A percentile compares a stretch with the other conserved stretches of the same genome.
These are phyloP conservation scores for Synaphobranchus kaupii DNA, from an alignment of 2,797 vertebrate species.

Conservation along the genomic window DNA sequence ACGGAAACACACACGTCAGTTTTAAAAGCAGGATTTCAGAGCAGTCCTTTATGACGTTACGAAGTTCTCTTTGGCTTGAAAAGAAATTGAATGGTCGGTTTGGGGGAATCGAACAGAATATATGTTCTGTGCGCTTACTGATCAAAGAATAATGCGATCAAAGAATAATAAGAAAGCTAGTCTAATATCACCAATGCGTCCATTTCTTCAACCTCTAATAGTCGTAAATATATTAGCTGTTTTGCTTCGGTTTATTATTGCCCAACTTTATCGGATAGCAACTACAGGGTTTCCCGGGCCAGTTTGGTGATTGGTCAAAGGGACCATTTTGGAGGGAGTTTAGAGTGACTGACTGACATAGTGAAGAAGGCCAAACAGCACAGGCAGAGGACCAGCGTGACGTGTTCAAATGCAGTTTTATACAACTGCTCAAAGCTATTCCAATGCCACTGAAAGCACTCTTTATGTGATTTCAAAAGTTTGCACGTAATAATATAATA, in stretches of 20 bases:
- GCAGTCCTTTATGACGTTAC: neutral
- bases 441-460: neutral
- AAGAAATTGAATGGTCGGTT: neutral
- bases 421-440: neutral
- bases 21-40: neutral
- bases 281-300: neutral
- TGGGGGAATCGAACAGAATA: neutral
- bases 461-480: neutral
- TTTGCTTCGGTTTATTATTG: neutral
- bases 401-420: neutral
- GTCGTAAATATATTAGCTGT: neutral
- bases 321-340: conserved; percentile 20
- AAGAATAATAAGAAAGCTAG: neutral
- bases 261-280: neutral
- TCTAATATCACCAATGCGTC: neutral
- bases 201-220: neutral
- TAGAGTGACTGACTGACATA: neutral
- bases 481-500: neutral
- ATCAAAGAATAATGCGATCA: neutral
- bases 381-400: neutral
- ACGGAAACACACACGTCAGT: neutral
- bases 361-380: neutral
- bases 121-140: neutral
- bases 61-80: neutral
- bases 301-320: neutral